A percentile compares a stretch with the other conserved stretches of the same genome.
These are phyloP conservation scores for Microdon myrmicae DNA, from an alignment of 2,888 invertebrate genomes.

Conservation along the genomic window DNA sequence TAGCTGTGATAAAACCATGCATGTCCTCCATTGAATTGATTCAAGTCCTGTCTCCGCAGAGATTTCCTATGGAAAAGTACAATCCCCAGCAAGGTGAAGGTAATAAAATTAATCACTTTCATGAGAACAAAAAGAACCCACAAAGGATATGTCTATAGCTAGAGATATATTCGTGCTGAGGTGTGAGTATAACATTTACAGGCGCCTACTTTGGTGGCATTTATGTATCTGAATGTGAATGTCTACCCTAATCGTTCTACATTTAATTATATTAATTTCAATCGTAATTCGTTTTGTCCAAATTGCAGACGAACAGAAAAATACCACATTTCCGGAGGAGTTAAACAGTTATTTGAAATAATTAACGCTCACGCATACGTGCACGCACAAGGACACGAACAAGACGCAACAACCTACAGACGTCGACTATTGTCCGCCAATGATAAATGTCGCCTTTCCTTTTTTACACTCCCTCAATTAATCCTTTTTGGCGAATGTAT, in stretches of 20 bases:
- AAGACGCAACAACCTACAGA: slow-evolving; percentile 34
- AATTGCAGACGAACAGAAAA: slow-evolving; percentile 39
- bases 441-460: slow-evolving; percentile 6
- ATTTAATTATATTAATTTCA: slow-evolving; percentile 47
- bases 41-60: slow-evolving; percentile 17
- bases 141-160: slow-evolving; percentile 1
- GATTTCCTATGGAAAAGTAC: slow-evolving; percentile 9
- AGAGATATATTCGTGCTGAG: background rate
- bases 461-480: slow-evolving; percentile 32
- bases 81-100: slow-evolving; percentile 9
- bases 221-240: slow-evolving; percentile 1
- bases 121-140: slow-evolving; percentile 11
- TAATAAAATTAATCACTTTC: slow-evolving; percentile 42
- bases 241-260: slow-evolving; percentile 22
- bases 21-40: slow-evolving; percentile 27
- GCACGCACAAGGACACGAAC: slow-evolving; percentile 23
- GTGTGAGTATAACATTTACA: background rate
- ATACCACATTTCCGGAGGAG: slow-evolving; percentile 47
- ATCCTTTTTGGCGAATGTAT: slow-evolving; percentile 45
- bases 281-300: slow-evolving; percentile 49
- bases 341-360: slow-evolving; percentile 52
- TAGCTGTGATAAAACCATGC: background rate
- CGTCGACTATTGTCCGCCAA: background rate
- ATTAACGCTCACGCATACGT: slow-evolving; percentile 42
- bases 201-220: background rate